Percentiles rank a stretch among this genome's conserved stretches.
These are phyloP conservation scores for Apostichopus leukothele DNA, from an alignment of 53 echinoderm and acorn worm species.

Conservation along the genomic window DNA sequence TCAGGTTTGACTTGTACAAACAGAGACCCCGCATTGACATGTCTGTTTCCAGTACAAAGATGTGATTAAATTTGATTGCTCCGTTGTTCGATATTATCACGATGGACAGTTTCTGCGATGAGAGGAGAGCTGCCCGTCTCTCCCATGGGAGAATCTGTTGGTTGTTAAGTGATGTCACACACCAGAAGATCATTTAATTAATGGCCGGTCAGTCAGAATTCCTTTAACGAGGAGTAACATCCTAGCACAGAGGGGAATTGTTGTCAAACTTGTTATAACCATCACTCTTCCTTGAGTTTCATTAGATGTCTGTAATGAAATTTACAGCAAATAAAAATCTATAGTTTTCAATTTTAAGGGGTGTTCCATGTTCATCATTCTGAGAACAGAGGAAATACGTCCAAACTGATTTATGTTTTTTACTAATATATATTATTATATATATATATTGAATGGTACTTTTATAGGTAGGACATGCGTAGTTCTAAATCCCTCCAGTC, in stretches of 20 bases:
- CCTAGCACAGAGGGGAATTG: not conserved
- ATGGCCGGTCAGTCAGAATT: conserved; percentile 9
- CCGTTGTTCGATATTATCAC: not conserved
- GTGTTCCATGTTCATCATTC: too few relatives aligned
- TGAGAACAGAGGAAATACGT: too few relatives aligned
- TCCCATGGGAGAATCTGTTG: not conserved
- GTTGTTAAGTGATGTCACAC: not conserved
- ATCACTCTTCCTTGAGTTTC: not conserved
- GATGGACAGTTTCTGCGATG: not conserved
- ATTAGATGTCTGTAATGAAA: conserved; percentile 10
- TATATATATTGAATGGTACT: too few relatives aligned
- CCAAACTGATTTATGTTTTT: too few relatives aligned
- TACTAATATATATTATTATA: too few relatives aligned
- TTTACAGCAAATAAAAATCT: conserved; percentile 14
- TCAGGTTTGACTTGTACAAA: too few relatives aligned
- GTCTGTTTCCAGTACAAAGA: not conserved
- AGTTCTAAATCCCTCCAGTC: too few relatives aligned
- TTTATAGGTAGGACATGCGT: too few relatives aligned
- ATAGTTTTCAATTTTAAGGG: not conserved
- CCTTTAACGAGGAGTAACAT: too few relatives aligned
- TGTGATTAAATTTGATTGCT: conserved; percentile 14
- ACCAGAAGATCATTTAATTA: conserved; percentile 28
- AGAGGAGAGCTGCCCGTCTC: not conserved
- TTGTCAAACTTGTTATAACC: not conserved
- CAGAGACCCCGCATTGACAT: not conserved